Conservation (phyloP, 2,113 vertebrate genomes). For the Siniperca chuatsi region DNA sequence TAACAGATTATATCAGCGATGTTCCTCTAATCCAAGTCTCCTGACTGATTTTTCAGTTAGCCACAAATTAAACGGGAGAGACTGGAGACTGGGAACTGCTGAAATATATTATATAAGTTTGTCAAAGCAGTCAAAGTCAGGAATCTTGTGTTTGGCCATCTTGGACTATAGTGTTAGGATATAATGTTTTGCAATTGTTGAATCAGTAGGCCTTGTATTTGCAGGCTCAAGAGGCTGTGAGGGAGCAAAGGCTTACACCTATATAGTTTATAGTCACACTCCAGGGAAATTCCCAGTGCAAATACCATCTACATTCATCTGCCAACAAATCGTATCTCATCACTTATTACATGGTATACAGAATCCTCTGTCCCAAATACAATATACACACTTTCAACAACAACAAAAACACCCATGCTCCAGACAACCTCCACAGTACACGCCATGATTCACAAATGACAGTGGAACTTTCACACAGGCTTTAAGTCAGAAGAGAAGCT, state of each 20-base stretch:
- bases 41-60: not conserved
- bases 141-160: not conserved
- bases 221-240: not conserved
- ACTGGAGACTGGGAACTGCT: not conserved
- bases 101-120: not conserved
- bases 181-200: not conserved
- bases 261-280: slow-evolving; percentile 8
- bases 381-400: slow-evolving; percentile 16
- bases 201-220: slow-evolving; percentile 4
- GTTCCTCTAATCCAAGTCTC: slow-evolving; percentile 25
- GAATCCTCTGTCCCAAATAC: not conserved
- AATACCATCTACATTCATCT: not conserved
- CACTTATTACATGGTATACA: not conserved
- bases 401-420: not conserved
- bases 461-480: slow-evolving; percentile 17
- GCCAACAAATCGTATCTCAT: not conserved
- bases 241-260: not conserved
- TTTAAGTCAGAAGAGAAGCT: not conserved
- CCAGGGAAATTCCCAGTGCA: slow-evolving; percentile 8
- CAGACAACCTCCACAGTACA: slow-evolving; percentile 1
- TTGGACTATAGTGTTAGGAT: not conserved
- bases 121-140: not conserved
- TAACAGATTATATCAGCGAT: slow-evolving; percentile 32
- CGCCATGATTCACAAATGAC: not conserved
- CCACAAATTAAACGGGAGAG: not conserved